phyloP scores from a whole-genome alignment of 2,888 invertebrate genomes.

The Carterocephalus palaemon region DNA sequence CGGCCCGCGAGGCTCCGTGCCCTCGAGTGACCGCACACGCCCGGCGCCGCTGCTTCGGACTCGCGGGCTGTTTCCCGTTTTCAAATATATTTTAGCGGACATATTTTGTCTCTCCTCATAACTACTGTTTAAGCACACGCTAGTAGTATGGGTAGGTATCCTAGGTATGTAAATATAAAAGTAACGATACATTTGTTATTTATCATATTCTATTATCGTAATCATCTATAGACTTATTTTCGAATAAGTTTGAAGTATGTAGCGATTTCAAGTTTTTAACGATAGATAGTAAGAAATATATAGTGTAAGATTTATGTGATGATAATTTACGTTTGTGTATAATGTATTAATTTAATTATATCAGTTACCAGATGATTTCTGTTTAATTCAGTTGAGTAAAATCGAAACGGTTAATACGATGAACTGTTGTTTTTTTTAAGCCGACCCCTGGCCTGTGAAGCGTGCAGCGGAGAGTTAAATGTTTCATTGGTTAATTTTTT shows the following conservation, averaged over 20 bases:
- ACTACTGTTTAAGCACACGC: conserved; percentile 65
- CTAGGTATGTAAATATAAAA: conserved; percentile 71
- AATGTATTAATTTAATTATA: conserved; percentile 70
- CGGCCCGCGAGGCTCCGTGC: conserved; percentile 34
- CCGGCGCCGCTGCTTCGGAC: neutral
- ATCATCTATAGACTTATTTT: conserved; percentile 71
- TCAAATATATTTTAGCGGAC: conserved; percentile 57
- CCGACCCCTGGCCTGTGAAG: conserved; percentile 56
- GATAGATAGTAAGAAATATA: conserved; percentile 54
- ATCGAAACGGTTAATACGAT: conserved; percentile 62
- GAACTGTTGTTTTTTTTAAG: conserved; percentile 70
- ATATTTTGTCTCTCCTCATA: conserved; percentile 60
- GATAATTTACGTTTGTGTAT: conserved; percentile 61
- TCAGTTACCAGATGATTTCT: conserved; percentile 74
- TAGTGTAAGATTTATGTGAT: conserved; percentile 64
- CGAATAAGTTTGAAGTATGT: conserved; percentile 68
- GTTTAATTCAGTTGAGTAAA: conserved; percentile 75
- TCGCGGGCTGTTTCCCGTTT: conserved; percentile 35
- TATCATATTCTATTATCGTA: conserved; percentile 72
- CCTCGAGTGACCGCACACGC: conserved; percentile 33
- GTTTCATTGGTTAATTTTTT: conserved; percentile 41
- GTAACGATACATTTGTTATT: conserved; percentile 70
- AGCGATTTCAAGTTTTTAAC: conserved; percentile 67
- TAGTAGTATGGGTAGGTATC: conserved; percentile 61
- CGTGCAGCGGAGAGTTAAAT: conserved; percentile 41